Evolutionary conservation across 2,113 vertebrate species (phyloP).

Genomic region (Philantomba maxwellii): DNA sequence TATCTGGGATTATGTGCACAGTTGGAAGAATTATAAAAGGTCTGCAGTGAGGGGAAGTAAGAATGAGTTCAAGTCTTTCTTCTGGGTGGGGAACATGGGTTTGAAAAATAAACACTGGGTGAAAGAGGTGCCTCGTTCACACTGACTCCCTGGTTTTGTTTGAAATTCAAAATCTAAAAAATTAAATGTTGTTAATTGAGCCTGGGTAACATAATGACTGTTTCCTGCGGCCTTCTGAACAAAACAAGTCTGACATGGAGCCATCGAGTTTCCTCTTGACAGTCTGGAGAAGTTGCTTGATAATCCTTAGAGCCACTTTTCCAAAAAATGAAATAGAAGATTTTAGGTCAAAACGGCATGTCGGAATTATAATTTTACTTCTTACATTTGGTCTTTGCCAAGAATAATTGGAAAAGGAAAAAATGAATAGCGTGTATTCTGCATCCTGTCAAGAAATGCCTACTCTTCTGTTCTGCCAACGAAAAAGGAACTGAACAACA

Average conservation of each 20-base stretch:
- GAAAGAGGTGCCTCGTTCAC: neutral
- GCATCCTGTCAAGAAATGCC: neutral
- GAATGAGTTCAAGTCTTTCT: neutral
- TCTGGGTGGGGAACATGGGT: neutral
- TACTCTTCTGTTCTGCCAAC: neutral
- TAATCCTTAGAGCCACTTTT: neutral
- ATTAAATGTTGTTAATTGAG: neutral
- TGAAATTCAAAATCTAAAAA: neutral
- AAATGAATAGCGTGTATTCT: neutral
- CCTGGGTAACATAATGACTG: neutral
- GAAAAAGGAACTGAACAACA: neutral
- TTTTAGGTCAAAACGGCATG: neutral
- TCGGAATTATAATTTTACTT: neutral
- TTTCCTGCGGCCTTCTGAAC: neutral
- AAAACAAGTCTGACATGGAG: neutral
- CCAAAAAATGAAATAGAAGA: neutral
- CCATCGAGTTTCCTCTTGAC: neutral
- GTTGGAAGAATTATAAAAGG: neutral
- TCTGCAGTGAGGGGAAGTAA: neutral
- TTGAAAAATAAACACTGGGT: neutral
- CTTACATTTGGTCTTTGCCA: neutral
- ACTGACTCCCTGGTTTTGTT: neutral
- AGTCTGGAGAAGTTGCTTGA: neutral
- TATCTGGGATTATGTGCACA: neutral
- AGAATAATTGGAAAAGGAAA: neutral